Evolutionary conservation across 1,140 invertebrate species (phyloP).

Genomic region (Calycopis cecrops): DNA sequence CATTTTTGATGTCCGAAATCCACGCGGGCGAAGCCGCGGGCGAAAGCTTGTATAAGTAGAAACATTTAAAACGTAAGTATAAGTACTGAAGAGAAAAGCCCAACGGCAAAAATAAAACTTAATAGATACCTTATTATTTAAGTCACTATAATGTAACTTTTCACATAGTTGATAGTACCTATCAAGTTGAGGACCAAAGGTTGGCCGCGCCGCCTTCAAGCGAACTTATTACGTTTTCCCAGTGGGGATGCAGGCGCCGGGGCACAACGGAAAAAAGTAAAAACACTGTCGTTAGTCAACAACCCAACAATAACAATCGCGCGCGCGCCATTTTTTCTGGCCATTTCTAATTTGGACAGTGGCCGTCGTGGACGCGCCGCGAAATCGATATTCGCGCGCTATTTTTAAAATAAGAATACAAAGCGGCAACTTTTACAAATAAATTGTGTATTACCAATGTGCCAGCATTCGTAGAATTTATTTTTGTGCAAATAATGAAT

Average conservation of each 20-base stretch:
- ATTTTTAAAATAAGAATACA: constrained; percentile 21
- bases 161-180: no score
- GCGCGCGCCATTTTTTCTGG: constrained; percentile 47
- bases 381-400: constrained; percentile 25
- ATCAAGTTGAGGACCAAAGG: constrained; percentile 35
- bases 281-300: constrained; percentile 58
- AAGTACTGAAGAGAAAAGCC: no score
- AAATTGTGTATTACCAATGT: constrained; percentile 25
- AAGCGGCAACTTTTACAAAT: neutral
- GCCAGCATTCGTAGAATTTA: constrained; percentile 11
- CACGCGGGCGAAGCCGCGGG: no score
- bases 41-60: no score
- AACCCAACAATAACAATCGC: constrained; percentile 39
- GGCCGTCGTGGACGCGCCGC: constrained; percentile 35
- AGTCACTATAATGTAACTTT: no score
- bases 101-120: no score
- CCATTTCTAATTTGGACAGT: constrained; percentile 59
- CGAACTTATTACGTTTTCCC: constrained; percentile 42
- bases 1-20: no score
- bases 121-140: no score
- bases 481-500: constrained; percentile 8
- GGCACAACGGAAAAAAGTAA: constrained; percentile 60
- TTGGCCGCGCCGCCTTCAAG: constrained; percentile 34
- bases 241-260: constrained; percentile 60
- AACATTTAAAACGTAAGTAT: no score